Evolutionary conservation across 2,888 invertebrate species (phyloP).

Genomic region (Tineola bisselliella): DNA sequence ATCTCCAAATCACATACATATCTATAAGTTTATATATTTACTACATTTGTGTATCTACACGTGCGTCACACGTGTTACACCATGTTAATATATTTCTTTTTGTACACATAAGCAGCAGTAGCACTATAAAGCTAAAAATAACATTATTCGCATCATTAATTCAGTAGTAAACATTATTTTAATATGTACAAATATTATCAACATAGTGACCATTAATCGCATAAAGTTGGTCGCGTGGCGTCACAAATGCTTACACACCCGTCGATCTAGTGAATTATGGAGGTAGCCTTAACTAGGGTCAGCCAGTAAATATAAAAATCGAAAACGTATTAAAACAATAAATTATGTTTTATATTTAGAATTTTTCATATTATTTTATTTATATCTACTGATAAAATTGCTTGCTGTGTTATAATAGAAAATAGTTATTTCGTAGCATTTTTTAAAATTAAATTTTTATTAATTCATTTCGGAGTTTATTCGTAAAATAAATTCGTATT

Average conservation of each 20-base stretch:
- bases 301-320: neutral
- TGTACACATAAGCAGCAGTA: too few relatives aligned
- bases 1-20: too few relatives aligned
- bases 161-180: constrained; percentile 28
- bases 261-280: constrained; percentile 46
- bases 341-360: neutral
- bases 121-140: too few relatives aligned
- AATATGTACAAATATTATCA: constrained; percentile 40
- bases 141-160: neutral
- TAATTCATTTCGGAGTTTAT: too few relatives aligned
- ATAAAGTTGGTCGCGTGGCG: constrained; percentile 36
- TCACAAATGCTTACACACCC: constrained; percentile 45
- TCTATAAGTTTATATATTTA: too few relatives aligned
- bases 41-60: too few relatives aligned
- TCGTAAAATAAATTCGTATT: neutral
- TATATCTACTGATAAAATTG: neutral
- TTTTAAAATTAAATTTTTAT: too few relatives aligned
- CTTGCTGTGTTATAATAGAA: too few relatives aligned
- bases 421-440: too few relatives aligned
- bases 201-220: constrained; percentile 42
- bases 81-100: too few relatives aligned
- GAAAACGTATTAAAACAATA: neutral
- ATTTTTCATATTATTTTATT: too few relatives aligned
- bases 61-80: too few relatives aligned
- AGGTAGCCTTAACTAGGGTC: constrained; percentile 6